phyloP scores from a whole-genome alignment of 2,888 invertebrate genomes.

The Lasius platythorax region DNA sequence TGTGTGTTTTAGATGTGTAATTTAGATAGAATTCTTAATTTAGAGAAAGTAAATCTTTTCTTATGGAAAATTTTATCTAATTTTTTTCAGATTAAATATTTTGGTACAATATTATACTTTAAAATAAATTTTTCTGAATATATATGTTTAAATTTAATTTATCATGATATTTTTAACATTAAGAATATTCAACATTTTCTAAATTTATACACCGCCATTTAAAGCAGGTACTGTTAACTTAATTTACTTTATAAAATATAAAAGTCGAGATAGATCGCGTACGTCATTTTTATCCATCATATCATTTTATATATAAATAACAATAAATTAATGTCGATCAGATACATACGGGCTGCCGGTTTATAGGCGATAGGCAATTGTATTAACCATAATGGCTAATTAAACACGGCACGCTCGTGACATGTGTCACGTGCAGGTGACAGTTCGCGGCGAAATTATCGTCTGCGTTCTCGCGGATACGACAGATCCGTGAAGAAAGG shows the following conservation, averaged over 20 bases:
- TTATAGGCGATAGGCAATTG: constrained; percentile 26
- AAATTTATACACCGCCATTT: not conserved
- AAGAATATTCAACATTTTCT: not conserved
- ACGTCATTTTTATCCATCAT: not conserved
- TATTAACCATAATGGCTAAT: constrained; percentile 34
- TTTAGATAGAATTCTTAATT: not conserved
- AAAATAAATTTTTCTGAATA: not conserved
- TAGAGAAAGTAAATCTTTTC: not conserved
- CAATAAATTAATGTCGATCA: constrained; percentile 9
- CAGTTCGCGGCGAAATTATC: constrained; percentile 41
- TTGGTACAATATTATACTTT: not conserved
- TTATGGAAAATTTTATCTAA: not conserved
- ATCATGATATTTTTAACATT: not conserved
- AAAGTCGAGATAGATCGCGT: not conserved
- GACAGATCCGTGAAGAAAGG: constrained; percentile 3
- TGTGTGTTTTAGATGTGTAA: not conserved
- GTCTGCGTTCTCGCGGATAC: constrained; percentile 27
- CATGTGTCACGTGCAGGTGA: constrained; percentile 32
- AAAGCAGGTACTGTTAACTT: not conserved
- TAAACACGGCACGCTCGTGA: constrained; percentile 29
- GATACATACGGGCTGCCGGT: not conserved
- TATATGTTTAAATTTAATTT: not conserved
- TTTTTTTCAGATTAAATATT: not conserved
- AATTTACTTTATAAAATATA: not conserved
- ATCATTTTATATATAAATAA: not conserved